These are phyloP conservation scores for Rhea pennata DNA, from an alignment of 2,113 vertebrate genomes.

Conservation along the genomic window DNA sequence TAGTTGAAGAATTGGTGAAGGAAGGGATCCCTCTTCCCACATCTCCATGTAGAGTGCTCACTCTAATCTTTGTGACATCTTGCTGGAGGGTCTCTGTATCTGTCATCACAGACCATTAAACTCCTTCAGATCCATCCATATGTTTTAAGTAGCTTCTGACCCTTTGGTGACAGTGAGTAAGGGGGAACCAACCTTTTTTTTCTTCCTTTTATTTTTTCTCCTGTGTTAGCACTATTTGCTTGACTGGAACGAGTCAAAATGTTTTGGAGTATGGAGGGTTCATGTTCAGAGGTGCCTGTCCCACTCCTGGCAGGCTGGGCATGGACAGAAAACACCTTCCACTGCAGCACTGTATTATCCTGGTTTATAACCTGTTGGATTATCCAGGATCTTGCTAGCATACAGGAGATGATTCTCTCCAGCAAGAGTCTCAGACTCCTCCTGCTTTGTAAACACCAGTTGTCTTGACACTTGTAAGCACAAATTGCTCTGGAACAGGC, in stretches of 20 bases:
- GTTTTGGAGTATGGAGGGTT: not conserved
- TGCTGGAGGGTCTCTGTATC: slow-evolving; percentile 15
- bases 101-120: slow-evolving; percentile 55
- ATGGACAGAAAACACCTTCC: not conserved
- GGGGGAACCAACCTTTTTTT: not conserved
- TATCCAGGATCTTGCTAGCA: not conserved
- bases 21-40: slow-evolving; percentile 11
- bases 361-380: not conserved
- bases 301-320: not conserved
- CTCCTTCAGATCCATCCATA: slow-evolving; percentile 13
- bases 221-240: not conserved
- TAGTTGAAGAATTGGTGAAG: not conserved
- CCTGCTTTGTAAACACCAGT: not conserved
- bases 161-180: not conserved
- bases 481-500: not conserved
- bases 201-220: not conserved
- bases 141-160: slow-evolving; percentile 27
- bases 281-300: not conserved
- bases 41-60: not conserved
- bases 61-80: slow-evolving; percentile 44
- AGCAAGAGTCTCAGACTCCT: not conserved
- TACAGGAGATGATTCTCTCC: not conserved
- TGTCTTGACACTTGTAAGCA: not conserved
- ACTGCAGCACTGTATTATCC: not conserved
- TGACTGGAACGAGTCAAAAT: not conserved